A percentile compares a stretch with the other conserved stretches of the same genome.
Evolutionary conservation across 1,140 invertebrate genomes (phyloP).

Genomic region (Listronotus oregonensis): DNA sequence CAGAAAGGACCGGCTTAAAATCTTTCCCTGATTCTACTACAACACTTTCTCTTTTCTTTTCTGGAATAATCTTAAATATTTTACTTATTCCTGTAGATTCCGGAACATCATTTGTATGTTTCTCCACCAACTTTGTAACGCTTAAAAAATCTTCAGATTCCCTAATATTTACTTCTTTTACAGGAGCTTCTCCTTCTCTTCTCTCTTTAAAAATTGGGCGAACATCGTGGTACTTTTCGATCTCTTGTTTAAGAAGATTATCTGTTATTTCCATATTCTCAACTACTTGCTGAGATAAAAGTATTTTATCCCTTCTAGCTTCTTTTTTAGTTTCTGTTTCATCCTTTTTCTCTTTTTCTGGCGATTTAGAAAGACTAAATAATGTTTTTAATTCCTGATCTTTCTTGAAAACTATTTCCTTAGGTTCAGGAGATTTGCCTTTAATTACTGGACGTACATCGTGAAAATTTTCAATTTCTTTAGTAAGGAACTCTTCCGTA

Average conservation of each 20-base stretch:
- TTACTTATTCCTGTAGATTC: too few species aligned
- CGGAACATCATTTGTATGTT: slow-evolving; percentile 2
- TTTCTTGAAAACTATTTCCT: not conserved
- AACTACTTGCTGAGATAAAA: slow-evolving; percentile 17
- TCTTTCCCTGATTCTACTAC: too few species aligned
- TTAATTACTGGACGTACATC: slow-evolving; percentile 23
- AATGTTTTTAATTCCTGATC: slow-evolving; percentile 35
- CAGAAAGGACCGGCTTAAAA: slow-evolving; percentile 4
- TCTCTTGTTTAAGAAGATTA: slow-evolving; percentile 26
- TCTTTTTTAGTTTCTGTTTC: slow-evolving; percentile 21
- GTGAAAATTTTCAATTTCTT: slow-evolving; percentile 36
- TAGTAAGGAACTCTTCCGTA: slow-evolving; percentile 25
- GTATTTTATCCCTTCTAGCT: not conserved
- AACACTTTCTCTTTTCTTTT: slow-evolving; percentile 11
- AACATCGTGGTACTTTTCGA: slow-evolving; percentile 32
- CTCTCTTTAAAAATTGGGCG: slow-evolving; percentile 9
- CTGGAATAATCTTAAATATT: not conserved
- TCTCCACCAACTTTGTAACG: slow-evolving; percentile 22
- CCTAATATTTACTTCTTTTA: slow-evolving; percentile 18
- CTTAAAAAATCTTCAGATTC: slow-evolving; percentile 38
- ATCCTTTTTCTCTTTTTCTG: slow-evolving; percentile 27
- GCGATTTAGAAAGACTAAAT: slow-evolving; percentile 38
- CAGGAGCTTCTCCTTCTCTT: slow-evolving; percentile 1
- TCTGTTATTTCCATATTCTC: slow-evolving; percentile 19
- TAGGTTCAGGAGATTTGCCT: not conserved